Conservation (phyloP, 2,797 vertebrate species). For the Remorina albescens region DNA sequence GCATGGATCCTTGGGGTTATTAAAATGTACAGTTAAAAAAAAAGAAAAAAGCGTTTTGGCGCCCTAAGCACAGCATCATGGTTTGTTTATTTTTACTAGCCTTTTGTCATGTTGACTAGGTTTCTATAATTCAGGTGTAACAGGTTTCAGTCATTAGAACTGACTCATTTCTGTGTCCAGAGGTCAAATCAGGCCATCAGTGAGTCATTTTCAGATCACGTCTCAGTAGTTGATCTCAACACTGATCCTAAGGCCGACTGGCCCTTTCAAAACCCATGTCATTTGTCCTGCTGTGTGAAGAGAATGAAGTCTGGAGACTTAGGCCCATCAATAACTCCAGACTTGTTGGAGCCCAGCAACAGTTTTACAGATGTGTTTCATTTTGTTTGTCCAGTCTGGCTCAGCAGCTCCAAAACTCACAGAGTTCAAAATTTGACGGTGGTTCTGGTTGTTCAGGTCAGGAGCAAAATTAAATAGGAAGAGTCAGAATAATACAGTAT, state of each 20-base stretch:
- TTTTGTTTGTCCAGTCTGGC: constrained; percentile 16
- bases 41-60: too few species aligned
- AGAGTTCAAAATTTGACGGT: constrained; percentile 18
- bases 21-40: too few species aligned
- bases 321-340: constrained; percentile 15
- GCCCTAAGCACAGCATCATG: not conserved
- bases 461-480: constrained; percentile 11
- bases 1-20: too few species aligned
- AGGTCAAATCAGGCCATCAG: not conserved
- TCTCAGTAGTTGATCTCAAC: constrained; percentile 1
- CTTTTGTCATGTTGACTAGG: not conserved
- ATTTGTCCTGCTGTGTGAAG: constrained; percentile 19
- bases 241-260: constrained; percentile 12
- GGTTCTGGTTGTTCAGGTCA: constrained; percentile 11
- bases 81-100: not conserved
- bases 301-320: constrained; percentile 6
- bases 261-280: not conserved
- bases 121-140: not conserved
- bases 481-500: not conserved
- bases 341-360: constrained; percentile 18
- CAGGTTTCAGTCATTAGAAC: not conserved
- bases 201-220: not conserved
- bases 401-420: constrained; percentile 1
- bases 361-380: constrained; percentile 18
- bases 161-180: constrained; percentile 1